Conservation (phyloP, 2,888 invertebrate genomes). For the Neoaliturus tenellus region DNA sequence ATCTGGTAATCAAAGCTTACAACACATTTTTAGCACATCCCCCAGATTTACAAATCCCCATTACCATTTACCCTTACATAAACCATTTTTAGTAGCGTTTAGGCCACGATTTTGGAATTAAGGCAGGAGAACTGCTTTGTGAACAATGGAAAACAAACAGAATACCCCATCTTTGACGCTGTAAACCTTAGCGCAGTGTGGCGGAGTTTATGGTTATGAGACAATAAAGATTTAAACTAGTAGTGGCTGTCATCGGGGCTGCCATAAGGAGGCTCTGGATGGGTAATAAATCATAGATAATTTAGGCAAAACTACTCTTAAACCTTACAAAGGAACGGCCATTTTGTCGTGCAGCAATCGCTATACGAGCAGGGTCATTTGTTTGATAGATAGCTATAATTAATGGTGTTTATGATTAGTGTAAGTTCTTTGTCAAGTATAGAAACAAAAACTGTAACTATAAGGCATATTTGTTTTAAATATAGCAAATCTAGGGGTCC, state of each 20-base stretch:
- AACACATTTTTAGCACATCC: background rate
- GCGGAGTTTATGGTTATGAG: slow-evolving; percentile 7
- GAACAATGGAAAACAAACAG: slow-evolving; percentile 26
- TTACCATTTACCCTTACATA: slow-evolving; percentile 1
- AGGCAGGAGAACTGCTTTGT: background rate
- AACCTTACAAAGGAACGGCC: background rate
- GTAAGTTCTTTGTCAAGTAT: too few relatives aligned
- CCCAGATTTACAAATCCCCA: background rate
- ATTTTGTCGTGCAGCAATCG: too few relatives aligned
- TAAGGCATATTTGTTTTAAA: too few relatives aligned
- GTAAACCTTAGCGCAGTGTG: background rate
- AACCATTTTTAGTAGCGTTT: slow-evolving; percentile 11
- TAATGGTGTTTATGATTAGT: too few relatives aligned
- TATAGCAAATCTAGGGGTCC: too few relatives aligned
- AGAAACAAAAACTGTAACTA: too few relatives aligned
- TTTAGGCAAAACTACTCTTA: background rate
- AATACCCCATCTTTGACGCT: slow-evolving; percentile 19
- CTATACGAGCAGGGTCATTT: too few relatives aligned
- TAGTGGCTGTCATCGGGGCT: background rate
- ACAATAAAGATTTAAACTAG: slow-evolving; percentile 3
- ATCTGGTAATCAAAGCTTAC: background rate
- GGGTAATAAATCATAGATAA: background rate
- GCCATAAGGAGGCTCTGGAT: background rate
- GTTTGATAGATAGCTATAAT: too few relatives aligned
- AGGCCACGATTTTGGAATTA: slow-evolving; percentile 26